Evolutionary conservation across 2,888 invertebrate species (phyloP).

Genomic region (Cheilosia impressa): DNA sequence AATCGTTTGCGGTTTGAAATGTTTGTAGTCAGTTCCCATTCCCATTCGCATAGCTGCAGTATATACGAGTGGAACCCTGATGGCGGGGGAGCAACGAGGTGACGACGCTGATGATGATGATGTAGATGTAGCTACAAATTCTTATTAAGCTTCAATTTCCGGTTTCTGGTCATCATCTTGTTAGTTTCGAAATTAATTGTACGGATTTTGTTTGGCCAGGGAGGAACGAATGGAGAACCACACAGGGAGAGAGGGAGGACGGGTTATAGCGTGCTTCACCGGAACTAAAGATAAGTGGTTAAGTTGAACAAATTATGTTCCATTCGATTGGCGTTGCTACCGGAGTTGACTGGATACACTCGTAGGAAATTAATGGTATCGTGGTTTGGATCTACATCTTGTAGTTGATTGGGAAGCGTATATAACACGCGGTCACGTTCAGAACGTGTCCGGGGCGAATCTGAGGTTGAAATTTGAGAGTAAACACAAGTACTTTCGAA

Average conservation of each 20-base stretch:
- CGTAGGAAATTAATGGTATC: constrained; percentile 10
- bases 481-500: too few relatives aligned
- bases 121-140: constrained; percentile 57
- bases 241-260: neutral
- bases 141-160: constrained; percentile 69
- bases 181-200: constrained; percentile 68
- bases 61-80: too few relatives aligned
- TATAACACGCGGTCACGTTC: too few relatives aligned
- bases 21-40: neutral
- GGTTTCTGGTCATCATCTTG: constrained; percentile 65
- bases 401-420: neutral
- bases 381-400: constrained; percentile 12
- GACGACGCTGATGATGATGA: constrained; percentile 20
- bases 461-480: too few relatives aligned
- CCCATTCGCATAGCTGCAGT: neutral
- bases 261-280: constrained; percentile 24
- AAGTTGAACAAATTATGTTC: constrained; percentile 58
- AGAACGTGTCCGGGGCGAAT: too few relatives aligned
- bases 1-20: constrained; percentile 47
- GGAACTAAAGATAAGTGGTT: constrained; percentile 41
- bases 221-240: neutral
- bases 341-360: constrained; percentile 23
- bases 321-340: constrained; percentile 48
- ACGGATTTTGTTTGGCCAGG: constrained; percentile 13
- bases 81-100: constrained; percentile 1